These are phyloP conservation scores for Adelognathus sp. DNA, from an alignment of 2,888 invertebrate genomes.

Conservation along the genomic window DNA sequence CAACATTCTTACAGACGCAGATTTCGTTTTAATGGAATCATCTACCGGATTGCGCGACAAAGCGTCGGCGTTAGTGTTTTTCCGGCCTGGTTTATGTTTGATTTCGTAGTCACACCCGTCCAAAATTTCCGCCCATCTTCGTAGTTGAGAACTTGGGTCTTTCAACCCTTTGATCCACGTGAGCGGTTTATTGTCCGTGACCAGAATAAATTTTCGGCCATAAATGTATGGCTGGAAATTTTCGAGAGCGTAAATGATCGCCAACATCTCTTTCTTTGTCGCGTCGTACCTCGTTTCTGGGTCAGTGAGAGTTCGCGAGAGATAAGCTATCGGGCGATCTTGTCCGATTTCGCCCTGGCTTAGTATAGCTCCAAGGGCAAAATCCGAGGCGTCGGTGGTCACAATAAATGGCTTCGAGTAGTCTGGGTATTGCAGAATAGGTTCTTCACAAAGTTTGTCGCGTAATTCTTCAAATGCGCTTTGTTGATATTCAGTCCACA, in stretches of 20 bases:
- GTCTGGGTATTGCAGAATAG: conserved; percentile 63
- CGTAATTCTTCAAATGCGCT: conserved; percentile 55
- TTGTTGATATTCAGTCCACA: conserved; percentile 51
- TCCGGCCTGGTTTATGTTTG: conserved; percentile 12
- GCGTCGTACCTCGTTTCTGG: conserved; percentile 53
- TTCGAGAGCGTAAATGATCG: conserved; percentile 20
- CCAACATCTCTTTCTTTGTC: conserved; percentile 33
- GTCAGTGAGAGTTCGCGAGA: conserved; percentile 39
- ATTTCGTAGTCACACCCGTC: conserved; percentile 35
- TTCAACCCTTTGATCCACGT: no score
- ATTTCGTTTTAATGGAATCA: no score
- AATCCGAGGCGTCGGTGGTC: conserved; percentile 63
- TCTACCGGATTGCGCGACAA: conserved; percentile 28
- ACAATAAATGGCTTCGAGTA: conserved; percentile 58
- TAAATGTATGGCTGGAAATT: conserved; percentile 52
- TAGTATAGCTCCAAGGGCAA: conserved; percentile 65
- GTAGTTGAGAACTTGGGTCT: no score
- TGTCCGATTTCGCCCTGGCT: conserved; percentile 55
- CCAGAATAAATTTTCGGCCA: conserved; percentile 30
- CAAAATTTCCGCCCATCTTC: conserved; percentile 26
- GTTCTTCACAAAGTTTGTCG: conserved; percentile 54
- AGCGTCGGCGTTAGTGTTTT: conserved; percentile 39
- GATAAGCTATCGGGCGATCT: conserved; percentile 55
- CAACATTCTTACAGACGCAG: no score
- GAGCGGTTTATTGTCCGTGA: no score